Percentiles rank a stretch among this genome's conserved stretches.
phyloP scores from a whole-genome alignment of 2,888 invertebrate genomes.

The Heliconius erato region DNA sequence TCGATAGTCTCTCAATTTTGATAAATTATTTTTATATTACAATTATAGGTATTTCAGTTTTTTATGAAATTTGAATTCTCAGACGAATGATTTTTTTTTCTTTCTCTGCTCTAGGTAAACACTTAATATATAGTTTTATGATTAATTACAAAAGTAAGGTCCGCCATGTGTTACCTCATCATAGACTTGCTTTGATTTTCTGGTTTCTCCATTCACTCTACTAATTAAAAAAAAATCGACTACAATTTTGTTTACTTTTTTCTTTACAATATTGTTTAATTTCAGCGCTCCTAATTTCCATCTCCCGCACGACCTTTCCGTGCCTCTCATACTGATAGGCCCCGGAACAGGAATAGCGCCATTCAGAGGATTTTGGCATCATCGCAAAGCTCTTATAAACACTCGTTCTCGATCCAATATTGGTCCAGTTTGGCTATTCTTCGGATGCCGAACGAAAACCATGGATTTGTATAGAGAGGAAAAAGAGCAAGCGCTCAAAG shows the following conservation, averaged over 20 bases:
- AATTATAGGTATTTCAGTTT: too few species aligned
- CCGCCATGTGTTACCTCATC: background rate
- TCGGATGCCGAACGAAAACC: slow-evolving; percentile 93
- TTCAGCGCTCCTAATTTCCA: slow-evolving; percentile 94
- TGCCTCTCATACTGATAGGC: slow-evolving; percentile 94
- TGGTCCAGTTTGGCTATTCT: slow-evolving; percentile 92
- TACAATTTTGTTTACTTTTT: background rate
- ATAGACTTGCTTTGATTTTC: too few species aligned
- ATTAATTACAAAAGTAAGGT: background rate
- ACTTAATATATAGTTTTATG: too few species aligned
- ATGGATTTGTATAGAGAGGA: slow-evolving; percentile 94
- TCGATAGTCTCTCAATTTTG: background rate
- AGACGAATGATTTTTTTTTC: too few species aligned
- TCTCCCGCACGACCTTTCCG: slow-evolving; percentile 90
- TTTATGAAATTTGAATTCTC: too few species aligned
- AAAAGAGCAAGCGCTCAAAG: slow-evolving; percentile 89
- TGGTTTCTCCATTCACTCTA: too few species aligned
- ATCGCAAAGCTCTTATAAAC: slow-evolving; percentile 83
- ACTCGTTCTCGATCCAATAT: slow-evolving; percentile 65
- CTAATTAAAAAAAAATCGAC: background rate
- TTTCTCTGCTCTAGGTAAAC: too few species aligned
- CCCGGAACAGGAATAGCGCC: slow-evolving; percentile 98
- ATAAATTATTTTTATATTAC: background rate
- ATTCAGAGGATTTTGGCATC: slow-evolving; percentile 97
- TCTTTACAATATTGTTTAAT: slow-evolving; percentile 49